Evolutionary conservation across 2,113 vertebrate genomes (phyloP).

Genomic region (Nycticorax nycticorax): DNA sequence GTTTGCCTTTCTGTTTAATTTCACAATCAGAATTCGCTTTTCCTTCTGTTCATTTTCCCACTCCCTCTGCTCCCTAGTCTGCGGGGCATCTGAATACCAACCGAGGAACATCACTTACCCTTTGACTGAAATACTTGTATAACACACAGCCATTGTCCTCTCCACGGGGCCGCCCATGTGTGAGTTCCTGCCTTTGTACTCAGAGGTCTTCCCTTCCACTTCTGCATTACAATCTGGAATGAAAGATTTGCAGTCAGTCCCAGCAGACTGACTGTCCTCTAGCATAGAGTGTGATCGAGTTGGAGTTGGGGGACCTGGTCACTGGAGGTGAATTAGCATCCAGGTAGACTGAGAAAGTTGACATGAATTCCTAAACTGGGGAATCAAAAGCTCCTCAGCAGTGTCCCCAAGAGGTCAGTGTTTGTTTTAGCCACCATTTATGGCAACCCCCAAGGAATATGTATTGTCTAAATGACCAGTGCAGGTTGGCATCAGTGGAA

Average conservation of each 20-base stretch:
- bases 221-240: neutral
- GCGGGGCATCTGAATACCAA: neutral
- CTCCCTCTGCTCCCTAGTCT: neutral
- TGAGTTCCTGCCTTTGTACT: neutral
- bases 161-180: neutral
- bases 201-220: neutral
- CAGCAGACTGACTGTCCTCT: neutral
- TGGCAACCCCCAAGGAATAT: neutral
- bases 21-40: neutral
- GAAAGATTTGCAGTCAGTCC: neutral
- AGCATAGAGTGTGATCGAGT: neutral
- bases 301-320: neutral
- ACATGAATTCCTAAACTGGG: neutral
- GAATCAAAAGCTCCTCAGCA: neutral
- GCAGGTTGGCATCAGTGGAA: neutral
- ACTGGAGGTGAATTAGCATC: neutral
- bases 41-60: neutral
- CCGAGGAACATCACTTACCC: neutral
- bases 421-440: neutral
- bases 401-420: neutral
- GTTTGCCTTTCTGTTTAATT: slow-evolving; percentile 13
- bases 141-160: neutral
- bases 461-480: neutral
- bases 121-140: neutral
- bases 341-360: neutral